Evolutionary conservation across 2,888 invertebrate genomes (phyloP), one percentile per base, ranked within the genome.

Genomic region (Lasioglossum malachurum): DNA sequence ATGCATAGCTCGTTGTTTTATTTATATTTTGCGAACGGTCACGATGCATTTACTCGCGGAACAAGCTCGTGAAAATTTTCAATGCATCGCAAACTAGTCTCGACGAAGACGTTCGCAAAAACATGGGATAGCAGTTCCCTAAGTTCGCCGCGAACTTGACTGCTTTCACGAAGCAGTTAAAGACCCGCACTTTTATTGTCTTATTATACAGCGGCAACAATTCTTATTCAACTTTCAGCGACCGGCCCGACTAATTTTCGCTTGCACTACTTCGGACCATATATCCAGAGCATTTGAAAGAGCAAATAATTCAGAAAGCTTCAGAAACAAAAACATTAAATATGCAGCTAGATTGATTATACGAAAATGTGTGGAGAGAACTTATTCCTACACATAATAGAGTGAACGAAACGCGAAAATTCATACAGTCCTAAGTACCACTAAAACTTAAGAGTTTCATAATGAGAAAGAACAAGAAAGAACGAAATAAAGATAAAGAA

Each of bases 41-140:
- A 14, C 72, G 35, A 76, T 83, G 82, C 78, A 88, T 88, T 88
- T 78, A 76, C 73, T 69, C 73, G 75, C 72, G 41, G 71, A 73
- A 78, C 64, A 82, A 84, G n/a, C 80, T 78, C 57, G 78, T 41
- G 10, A 74, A 88, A 73, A 88, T 83, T 88, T 88, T 86, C 86
- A 86, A 88, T 84, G 83, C 81, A 88, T 88, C 73, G 81, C 80
- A 83, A 73, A 83, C 79, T 80, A 82, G 80, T 67, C 69, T 44
- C 53, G 75, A 31, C 31, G 74, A 57, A 75, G 73, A 72, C 41
- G 84, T 79, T 76, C 72, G 72, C 75, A 83, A 78, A 79, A 85
- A 78, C 78, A 75, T 64, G 44, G 44, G 78, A 76, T 71, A 64
- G 64, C 80, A 83, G 80, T 86, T 86, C 23, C 16, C 44, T n/a